These are phyloP conservation scores for Petrolisthes manimaculis DNA, from an alignment of 2,888 invertebrate species.

Conservation along the genomic window DNA sequence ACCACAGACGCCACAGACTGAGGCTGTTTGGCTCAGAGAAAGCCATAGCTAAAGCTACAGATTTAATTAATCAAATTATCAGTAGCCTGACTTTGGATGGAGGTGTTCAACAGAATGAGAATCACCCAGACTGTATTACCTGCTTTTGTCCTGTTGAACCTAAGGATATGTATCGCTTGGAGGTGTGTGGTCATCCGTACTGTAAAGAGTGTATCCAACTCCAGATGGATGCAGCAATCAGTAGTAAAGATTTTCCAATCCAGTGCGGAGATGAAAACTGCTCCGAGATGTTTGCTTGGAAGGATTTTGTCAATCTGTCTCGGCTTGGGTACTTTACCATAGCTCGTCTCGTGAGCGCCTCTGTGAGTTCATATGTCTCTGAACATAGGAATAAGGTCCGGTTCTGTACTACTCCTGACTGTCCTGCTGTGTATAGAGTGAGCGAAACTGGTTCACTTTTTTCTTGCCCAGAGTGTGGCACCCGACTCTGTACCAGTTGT, in stretches of 20 bases:
- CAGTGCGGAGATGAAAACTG: conserved; percentile 31
- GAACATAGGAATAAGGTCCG: conserved; percentile 19
- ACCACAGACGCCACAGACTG: conserved; percentile 23
- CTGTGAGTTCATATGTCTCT: conserved; percentile 19
- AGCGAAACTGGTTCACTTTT: conserved; percentile 16
- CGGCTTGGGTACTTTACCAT: conserved; percentile 19
- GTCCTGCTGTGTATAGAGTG: conserved; percentile 24
- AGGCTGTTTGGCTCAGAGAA: conserved; percentile 16
- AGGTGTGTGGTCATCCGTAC: conserved; percentile 37
- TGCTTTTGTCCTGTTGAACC: conserved; percentile 33
- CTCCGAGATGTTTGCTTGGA: conserved; percentile 5
- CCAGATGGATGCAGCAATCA: conserved; percentile 39
- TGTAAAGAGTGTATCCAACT: conserved; percentile 33
- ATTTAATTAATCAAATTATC: conserved; percentile 1
- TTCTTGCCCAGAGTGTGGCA: conserved; percentile 32
- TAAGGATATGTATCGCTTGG: conserved; percentile 24
- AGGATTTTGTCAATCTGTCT: conserved; percentile 40
- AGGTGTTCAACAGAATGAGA: not conserved
- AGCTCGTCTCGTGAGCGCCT: conserved; percentile 19
- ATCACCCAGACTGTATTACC: conserved; percentile 28
- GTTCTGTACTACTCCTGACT: conserved; percentile 35
- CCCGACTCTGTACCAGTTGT: conserved; percentile 21
- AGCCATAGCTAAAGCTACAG: conserved; percentile 21
- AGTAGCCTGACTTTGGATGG: not conserved
- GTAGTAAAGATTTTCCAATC: conserved; percentile 28